These are phyloP conservation scores for Drosophila ironensis DNA, from an alignment of 1,140 invertebrate species.

Conservation along the genomic window DNA sequence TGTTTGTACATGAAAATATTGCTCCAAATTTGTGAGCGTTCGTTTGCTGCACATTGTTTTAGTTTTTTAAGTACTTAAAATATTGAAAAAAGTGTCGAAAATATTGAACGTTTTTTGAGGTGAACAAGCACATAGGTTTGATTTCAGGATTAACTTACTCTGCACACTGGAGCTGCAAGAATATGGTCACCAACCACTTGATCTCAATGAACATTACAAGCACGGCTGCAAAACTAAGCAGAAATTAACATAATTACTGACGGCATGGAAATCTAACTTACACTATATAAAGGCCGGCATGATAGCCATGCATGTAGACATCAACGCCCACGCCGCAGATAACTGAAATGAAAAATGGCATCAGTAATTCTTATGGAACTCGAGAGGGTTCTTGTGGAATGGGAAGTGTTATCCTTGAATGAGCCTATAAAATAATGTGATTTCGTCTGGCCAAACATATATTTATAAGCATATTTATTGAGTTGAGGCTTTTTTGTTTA, in stretches of 20 bases:
- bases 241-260: conserved; percentile 21
- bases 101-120: too few relatives aligned
- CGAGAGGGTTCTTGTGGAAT: not conserved
- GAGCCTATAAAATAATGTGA: conserved; percentile 56
- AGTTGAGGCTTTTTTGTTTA: conserved; percentile 31
- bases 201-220: conserved; percentile 74
- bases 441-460: conserved; percentile 46
- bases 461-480: conserved; percentile 53
- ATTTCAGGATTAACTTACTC: conserved; percentile 50
- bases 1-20: too few relatives aligned
- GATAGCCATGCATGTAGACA: conserved; percentile 73
- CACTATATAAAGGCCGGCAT: conserved; percentile 74
- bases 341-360: conserved; percentile 70
- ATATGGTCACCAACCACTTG: conserved; percentile 78
- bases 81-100: too few relatives aligned
- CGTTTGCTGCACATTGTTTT: too few relatives aligned
- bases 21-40: too few relatives aligned
- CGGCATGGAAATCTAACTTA: conserved; percentile 40
- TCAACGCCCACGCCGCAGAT: conserved; percentile 78
- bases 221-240: conserved; percentile 69
- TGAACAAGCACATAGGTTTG: too few relatives aligned
- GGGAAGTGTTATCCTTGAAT: conserved; percentile 32
- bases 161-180: conserved; percentile 64
- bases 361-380: not conserved
- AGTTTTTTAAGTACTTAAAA: too few relatives aligned